Conservation (phyloP, 1,140 invertebrate genomes). For the Caligus rogercresseyi region DNA sequence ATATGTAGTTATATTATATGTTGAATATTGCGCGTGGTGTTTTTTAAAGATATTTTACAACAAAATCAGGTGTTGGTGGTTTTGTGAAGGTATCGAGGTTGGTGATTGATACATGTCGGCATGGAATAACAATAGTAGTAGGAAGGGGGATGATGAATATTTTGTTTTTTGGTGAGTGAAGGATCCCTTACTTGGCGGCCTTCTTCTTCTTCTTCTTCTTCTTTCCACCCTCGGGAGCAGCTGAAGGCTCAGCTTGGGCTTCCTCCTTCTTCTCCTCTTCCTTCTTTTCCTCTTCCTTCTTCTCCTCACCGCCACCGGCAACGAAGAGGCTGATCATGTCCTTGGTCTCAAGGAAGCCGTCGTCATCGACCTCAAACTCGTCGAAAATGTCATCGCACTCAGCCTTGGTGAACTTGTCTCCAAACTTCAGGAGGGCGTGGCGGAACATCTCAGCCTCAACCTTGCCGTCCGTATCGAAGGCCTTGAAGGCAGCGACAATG, state of each 20-base stretch:
- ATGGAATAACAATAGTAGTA: not conserved
- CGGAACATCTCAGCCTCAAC: slow-evolving; percentile 46
- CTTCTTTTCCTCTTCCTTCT: slow-evolving; percentile 44
- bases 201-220: slow-evolving; percentile 22
- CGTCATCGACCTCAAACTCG: slow-evolving; percentile 70
- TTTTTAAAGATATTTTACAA: not conserved
- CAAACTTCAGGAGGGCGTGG: slow-evolving; percentile 82
- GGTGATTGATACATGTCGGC: not conserved
- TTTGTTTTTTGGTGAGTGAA: too few species aligned
- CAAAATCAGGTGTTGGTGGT: too few species aligned
- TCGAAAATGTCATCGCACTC: slow-evolving; percentile 88
- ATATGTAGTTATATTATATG: not conserved
- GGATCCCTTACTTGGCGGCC: slow-evolving; percentile 19
- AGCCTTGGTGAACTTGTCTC: slow-evolving; percentile 80
- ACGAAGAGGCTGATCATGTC: slow-evolving; percentile 71
- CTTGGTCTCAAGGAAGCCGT: slow-evolving; percentile 75
- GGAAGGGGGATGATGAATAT: too few species aligned
- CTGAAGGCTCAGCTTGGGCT: slow-evolving; percentile 26
- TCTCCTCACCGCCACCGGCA: slow-evolving; percentile 37
- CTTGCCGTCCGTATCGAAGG: slow-evolving; percentile 19
- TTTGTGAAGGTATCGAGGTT: too few species aligned
- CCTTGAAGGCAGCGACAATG: slow-evolving; percentile 18
- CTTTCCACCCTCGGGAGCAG: not conserved
- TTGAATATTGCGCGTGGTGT: not conserved
- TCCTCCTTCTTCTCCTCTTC: slow-evolving; percentile 42